Evolutionary conservation across 2,888 invertebrate species (phyloP), one percentile per base, ranked within the genome.

Genomic region (Onchidella celtica): DNA sequence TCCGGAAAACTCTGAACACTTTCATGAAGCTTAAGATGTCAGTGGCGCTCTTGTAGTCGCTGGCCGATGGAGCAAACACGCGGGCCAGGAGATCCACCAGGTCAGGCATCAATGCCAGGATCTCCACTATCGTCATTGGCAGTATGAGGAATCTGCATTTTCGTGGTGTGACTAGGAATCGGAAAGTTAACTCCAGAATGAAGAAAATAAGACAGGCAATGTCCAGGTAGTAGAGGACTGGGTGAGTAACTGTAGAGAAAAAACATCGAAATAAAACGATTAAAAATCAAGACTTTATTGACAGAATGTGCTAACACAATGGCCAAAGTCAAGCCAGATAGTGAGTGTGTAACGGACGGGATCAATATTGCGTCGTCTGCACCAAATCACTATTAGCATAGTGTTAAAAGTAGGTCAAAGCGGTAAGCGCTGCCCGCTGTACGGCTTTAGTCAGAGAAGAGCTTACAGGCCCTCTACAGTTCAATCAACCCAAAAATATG

Each of bases 201-300:
- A 90, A 89, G 69, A 87, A 87, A 4, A 80, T 36, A 29, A 88
- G 83, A 59, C 88, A 86, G 2, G 85, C 38, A 1, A 85, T 57
- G 73, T 90, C 89, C 29, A 87, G 80, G 63, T 72, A 76, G 38
- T 86, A 82, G n/a, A 89, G 81, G 11, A 77, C 77, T 4, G 83
- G 86, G n/a, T 86, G 85, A 17, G 69, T 6, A 17, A 70, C 70
- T n/a, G n/a, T n/a, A n/a, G n/a, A n/a, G 17, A 47, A 47, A 47
- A 17, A 47, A 47, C 47, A 47, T 6, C 9, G 9, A 47, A 47
- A 47, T 47, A 47, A 17, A 47, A 9, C 9, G 47, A 47, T 47
- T n/a, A n/a, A n/a, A n/a, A n/a, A n/a, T n/a, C n/a, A n/a, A n/a
- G n/a, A n/a, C n/a, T n/a, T n/a, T n/a, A n/a, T n/a, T n/a, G n/a